Conservation (phyloP, 2,888 invertebrate species). For the Drosophila monieri region DNA sequence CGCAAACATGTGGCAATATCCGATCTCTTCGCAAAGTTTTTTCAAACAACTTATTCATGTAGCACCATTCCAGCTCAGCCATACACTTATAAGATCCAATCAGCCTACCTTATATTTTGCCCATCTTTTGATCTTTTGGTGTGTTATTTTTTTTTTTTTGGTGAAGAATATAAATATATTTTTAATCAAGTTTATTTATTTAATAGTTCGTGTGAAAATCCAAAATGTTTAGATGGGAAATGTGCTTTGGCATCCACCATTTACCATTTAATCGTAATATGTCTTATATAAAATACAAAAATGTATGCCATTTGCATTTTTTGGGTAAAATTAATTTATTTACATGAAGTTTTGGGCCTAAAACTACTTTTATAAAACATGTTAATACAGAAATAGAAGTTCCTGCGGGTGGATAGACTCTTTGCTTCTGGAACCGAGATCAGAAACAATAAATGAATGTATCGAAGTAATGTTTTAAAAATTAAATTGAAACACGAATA, state of each 20-base stretch:
- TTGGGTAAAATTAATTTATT: conserved; percentile 64
- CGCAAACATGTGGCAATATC: too few relatives aligned
- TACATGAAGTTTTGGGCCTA: conserved; percentile 58
- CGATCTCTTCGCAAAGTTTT: too few relatives aligned
- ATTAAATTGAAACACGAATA: conserved; percentile 27
- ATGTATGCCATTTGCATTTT: background rate
- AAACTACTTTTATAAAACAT: conserved; percentile 65
- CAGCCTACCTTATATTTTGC: too few relatives aligned
- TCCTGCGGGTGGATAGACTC: conserved; percentile 48
- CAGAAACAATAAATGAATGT: conserved; percentile 43
- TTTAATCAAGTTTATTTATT: background rate
- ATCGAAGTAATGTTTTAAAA: conserved; percentile 27
- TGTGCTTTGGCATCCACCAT: background rate
- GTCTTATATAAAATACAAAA: background rate
- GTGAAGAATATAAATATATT: background rate
- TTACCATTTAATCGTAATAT: background rate
- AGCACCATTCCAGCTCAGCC: too few relatives aligned
- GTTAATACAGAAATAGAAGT: conserved; percentile 40
- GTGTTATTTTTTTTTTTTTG: too few relatives aligned
- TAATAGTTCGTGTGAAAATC: background rate
- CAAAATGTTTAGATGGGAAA: background rate
- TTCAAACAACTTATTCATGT: too few relatives aligned
- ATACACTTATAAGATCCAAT: too few relatives aligned
- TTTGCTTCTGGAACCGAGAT: conserved; percentile 40
- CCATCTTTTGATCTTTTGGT: too few relatives aligned